Evolutionary conservation across 2,113 vertebrate genomes (phyloP).

Genomic region (human): DNA sequence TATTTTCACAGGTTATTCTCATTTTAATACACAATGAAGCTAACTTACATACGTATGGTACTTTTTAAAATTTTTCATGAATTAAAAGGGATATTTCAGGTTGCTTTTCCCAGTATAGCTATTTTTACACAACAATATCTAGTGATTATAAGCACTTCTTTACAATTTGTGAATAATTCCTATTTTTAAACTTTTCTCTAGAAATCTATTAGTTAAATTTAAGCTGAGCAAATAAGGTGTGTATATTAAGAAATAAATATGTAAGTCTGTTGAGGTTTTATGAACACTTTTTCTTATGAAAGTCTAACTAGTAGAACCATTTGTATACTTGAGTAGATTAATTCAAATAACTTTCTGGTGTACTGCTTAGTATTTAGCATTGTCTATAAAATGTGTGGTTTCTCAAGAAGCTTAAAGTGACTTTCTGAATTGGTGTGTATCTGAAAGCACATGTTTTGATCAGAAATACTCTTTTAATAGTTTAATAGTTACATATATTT

Average conservation of each 20-base stretch:
- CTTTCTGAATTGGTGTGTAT: background rate
- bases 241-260: background rate
- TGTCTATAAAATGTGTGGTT: background rate
- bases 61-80: background rate
- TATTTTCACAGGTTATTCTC: background rate
- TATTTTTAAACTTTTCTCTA: background rate
- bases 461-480: background rate
- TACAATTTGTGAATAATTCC: background rate
- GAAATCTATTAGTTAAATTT: background rate
- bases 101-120: background rate
- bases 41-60: background rate
- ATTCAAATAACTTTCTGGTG: conserved; percentile 18
- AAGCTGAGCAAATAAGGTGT: background rate
- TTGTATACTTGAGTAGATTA: conserved; percentile 13
- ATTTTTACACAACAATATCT: background rate
- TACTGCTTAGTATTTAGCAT: background rate
- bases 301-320: background rate
- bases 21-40: background rate
- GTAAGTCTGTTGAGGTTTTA: background rate
- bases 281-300: background rate
- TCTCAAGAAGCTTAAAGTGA: background rate
- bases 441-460: background rate
- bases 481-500: background rate
- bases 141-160: background rate
- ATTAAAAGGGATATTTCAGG: background rate